Evolutionary conservation across 2,113 vertebrate species (phyloP), one percentile per base, ranked within the genome.

Genomic region (Chascanopsetta lugubris): DNA sequence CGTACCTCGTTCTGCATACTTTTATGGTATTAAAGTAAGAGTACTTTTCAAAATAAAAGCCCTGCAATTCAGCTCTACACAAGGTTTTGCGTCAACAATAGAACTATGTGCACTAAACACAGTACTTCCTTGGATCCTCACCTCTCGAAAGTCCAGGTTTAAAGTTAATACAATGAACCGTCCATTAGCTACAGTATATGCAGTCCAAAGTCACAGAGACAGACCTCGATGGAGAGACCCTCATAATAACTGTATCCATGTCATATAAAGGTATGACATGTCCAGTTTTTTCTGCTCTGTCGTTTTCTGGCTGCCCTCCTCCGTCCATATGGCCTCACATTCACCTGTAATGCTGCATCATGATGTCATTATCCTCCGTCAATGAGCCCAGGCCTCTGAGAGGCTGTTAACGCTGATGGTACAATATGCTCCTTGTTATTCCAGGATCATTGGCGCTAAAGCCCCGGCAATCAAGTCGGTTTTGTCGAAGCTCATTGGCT

Each of bases 401-500:
- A 79, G 83, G 72, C 79, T 56, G 89, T 86, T 88, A 88, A 85
- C 78, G 82, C 85, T 86, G 84, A 91, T 81, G 75, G 76, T 61
- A 70, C 91, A 92, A 91, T 92, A 88, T 92, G 90, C 85, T 91
- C 88, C 87, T 69, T 92, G 91, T 92, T 92, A 92, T 92, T 91
- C 88, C 74, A 88, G 89, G 88, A 88, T 91, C 91, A 92, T 92
- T 91, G 88, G 64, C 86, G 82, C 87, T 87, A 85, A 88, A 90
- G 79, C 84, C 85, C 69, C 70, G 81, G 88, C 88, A 87, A 91
- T 90, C 88, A 91, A 88, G 87, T 63, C 76, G 68, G 84, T 87
- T 93, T 89, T 82, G 85, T 78, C 64, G 85, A 88, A 91, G 87
- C 86, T 91, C 91, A 91, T 93, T 92, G 90, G 87, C 89, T 88